Percentiles rank a stretch among this genome's conserved stretches.
These are phyloP conservation scores for Sinocyclocheilus rhinocerous DNA, from an alignment of 2,113 vertebrate genomes.

Conservation along the genomic window DNA sequence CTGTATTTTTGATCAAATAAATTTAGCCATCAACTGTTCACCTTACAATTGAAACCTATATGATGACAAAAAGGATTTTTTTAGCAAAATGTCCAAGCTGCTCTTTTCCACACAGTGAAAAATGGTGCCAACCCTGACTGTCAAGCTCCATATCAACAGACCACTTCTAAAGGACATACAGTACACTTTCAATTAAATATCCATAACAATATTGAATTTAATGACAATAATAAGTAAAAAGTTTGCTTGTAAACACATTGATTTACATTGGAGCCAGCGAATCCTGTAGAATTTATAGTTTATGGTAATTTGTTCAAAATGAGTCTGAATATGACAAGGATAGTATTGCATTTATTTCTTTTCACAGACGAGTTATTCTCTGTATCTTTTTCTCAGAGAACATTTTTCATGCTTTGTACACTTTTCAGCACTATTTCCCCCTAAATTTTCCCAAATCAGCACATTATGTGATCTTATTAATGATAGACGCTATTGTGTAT, in stretches of 20 bases:
- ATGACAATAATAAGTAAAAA: background rate
- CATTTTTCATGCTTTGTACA: background rate
- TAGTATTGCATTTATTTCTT: background rate
- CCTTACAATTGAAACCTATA: too few species aligned
- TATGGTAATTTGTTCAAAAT: background rate
- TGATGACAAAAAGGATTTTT: too few species aligned
- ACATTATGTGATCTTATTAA: background rate
- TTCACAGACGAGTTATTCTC: background rate
- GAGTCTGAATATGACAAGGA: background rate
- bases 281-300: background rate
- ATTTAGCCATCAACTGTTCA: background rate
- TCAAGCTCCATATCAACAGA: background rate
- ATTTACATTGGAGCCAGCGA: background rate
- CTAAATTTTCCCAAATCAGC: background rate
- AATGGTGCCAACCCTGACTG: background rate
- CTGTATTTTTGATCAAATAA: background rate
- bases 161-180: background rate
- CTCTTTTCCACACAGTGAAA: background rate
- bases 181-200: too few species aligned
- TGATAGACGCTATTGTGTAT: background rate
- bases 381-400: background rate
- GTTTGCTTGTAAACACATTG: background rate
- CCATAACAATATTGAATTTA: background rate
- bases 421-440: background rate
- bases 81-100: background rate